Conservation (phyloP, 2,888 invertebrate genomes). For the Phorcus lineatus region DNA sequence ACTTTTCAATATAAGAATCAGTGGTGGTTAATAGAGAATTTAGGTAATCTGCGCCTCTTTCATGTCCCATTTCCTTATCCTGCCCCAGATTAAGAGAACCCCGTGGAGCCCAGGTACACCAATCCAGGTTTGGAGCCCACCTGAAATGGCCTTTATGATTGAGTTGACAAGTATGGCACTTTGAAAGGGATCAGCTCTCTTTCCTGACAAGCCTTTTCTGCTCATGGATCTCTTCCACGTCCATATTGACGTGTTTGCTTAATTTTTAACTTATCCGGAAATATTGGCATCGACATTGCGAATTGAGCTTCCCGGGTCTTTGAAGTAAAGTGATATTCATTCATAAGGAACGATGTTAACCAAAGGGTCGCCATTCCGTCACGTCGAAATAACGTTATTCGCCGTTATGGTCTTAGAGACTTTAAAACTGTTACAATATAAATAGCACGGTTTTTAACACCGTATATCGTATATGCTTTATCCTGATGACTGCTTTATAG, state of each 20-base stretch:
- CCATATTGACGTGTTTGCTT: slow-evolving; percentile 3
- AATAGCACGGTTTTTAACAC: no score
- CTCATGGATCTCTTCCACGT: neutral
- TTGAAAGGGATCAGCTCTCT: slow-evolving; percentile 7
- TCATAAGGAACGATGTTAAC: neutral
- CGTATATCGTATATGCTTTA: no score
- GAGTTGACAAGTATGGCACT: slow-evolving; percentile 15
- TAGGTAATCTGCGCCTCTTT: slow-evolving; percentile 26
- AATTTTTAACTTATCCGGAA: slow-evolving; percentile 21
- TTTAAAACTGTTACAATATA: no score
- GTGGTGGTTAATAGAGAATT: slow-evolving; percentile 27
- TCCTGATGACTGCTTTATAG: no score
- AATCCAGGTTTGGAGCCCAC: neutral
- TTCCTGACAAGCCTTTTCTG: neutral
- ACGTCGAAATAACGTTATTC: no score
- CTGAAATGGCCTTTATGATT: slow-evolving; percentile 19
- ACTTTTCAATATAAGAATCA: slow-evolving; percentile 36
- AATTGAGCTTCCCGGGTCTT: slow-evolving; percentile 4
- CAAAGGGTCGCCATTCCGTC: no score
- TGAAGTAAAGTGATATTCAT: slow-evolving; percentile 19
- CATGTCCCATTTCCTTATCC: slow-evolving; percentile 25
- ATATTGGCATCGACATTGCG: slow-evolving; percentile 17
- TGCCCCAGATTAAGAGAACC: slow-evolving; percentile 26
- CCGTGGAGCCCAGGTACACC: neutral
- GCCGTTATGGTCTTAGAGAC: no score